These are phyloP conservation scores for Homarus gammarus DNA, from an alignment of 2,888 invertebrate genomes.

Conservation along the genomic window DNA sequence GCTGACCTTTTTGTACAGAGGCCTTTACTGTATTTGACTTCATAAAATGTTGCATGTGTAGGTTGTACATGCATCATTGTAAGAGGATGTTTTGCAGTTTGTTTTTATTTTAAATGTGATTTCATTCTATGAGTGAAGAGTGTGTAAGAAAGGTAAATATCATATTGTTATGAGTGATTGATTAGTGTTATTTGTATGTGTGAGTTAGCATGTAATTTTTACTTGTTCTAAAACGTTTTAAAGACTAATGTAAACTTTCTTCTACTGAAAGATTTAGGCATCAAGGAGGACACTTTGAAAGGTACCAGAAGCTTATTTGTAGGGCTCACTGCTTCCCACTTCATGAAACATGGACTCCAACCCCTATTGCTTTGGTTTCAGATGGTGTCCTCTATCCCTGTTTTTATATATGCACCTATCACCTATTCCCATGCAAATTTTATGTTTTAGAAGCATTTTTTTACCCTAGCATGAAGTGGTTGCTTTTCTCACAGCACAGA, in stretches of 20 bases:
- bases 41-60: too few relatives aligned
- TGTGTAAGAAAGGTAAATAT: too few relatives aligned
- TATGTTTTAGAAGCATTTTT: constrained; percentile 39
- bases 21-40: too few relatives aligned
- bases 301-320: constrained; percentile 43
- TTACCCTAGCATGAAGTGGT: constrained; percentile 46
- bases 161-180: neutral
- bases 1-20: too few relatives aligned
- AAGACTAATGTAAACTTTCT: constrained; percentile 56
- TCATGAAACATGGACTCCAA: constrained; percentile 19
- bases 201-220: neutral
- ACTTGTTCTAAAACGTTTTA: constrained; percentile 8
- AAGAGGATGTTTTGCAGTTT: too few relatives aligned
- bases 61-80: too few relatives aligned
- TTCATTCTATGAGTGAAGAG: too few relatives aligned
- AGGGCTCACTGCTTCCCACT: constrained; percentile 37
- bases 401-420: constrained; percentile 9
- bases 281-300: constrained; percentile 68
- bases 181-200: neutral
- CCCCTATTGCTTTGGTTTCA: constrained; percentile 36
- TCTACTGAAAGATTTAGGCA: constrained; percentile 60
- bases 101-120: too few relatives aligned
- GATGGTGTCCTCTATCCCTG: constrained; percentile 38
- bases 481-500: constrained; percentile 40
- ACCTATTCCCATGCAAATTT: constrained; percentile 29